Percentiles rank a stretch among this genome's conserved stretches.
These are phyloP conservation scores for Mya arenaria DNA, from an alignment of 1,140 invertebrate species.

Conservation along the genomic window DNA sequence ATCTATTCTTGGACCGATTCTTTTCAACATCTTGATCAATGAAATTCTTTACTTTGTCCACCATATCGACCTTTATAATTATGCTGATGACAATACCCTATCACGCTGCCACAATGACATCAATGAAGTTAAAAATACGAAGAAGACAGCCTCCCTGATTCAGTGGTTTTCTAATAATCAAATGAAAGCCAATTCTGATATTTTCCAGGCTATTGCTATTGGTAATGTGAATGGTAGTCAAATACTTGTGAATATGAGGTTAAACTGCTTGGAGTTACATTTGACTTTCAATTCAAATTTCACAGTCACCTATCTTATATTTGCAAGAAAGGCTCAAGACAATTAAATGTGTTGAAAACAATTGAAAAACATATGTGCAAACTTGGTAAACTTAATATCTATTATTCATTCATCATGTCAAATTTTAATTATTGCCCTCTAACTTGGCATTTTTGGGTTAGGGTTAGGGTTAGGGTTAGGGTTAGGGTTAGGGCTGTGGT, in stretches of 20 bases:
- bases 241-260: neutral
- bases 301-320: neutral
- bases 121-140: too few species aligned
- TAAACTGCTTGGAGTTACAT: neutral
- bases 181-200: conserved; percentile 19
- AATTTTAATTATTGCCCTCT: conserved; percentile 44
- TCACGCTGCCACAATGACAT: too few species aligned
- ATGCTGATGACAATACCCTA: too few species aligned
- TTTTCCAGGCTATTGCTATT: conserved; percentile 4
- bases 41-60: too few species aligned
- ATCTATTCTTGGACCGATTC: too few species aligned
- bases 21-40: too few species aligned
- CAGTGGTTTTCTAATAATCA: conserved; percentile 3
- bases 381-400: conserved; percentile 21
- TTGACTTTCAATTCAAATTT: conserved; percentile 16
- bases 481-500: too few species aligned
- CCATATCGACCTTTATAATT: too few species aligned
- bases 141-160: too few species aligned
- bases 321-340: neutral
- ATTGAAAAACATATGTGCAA: conserved; percentile 27
- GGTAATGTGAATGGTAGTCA: too few species aligned
- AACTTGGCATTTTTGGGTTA: conserved; percentile 46
- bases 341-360: conserved; percentile 14
- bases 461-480: too few species aligned
- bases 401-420: conserved; percentile 43